A percentile compares a stretch with the other conserved stretches of the same genome.
phyloP scores from a whole-genome alignment of 2,797 vertebrate species.

The Mastacembelus armatus region DNA sequence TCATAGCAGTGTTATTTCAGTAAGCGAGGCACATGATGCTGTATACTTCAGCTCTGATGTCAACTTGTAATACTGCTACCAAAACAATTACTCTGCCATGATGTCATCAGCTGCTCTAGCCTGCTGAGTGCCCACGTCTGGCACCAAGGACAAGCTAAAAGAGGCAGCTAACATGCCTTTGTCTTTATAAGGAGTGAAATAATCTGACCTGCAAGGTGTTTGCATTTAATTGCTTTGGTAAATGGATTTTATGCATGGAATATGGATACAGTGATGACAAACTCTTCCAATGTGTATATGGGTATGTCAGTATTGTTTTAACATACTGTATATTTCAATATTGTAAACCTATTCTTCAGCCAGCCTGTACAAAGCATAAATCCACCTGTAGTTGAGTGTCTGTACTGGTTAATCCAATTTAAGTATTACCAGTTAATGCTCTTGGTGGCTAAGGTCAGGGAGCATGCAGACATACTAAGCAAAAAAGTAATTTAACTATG shows the following conservation, averaged over 20 bases:
- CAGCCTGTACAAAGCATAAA: too few relatives aligned
- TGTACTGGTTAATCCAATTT: neutral
- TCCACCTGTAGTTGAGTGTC: too few relatives aligned
- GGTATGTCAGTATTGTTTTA: too few relatives aligned
- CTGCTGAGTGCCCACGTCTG: slow-evolving; percentile 27
- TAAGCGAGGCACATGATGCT: slow-evolving; percentile 58
- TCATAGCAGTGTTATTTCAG: slow-evolving; percentile 69
- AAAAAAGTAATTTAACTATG: neutral
- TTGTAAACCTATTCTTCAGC: too few relatives aligned
- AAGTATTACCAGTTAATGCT: neutral
- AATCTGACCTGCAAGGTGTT: neutral
- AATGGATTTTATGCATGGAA: too few relatives aligned
- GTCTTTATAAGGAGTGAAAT: slow-evolving; percentile 14
- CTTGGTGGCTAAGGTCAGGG: neutral
- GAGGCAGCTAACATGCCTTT: slow-evolving; percentile 6
- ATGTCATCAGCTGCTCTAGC: slow-evolving; percentile 57
- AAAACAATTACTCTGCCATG: slow-evolving; percentile 73
- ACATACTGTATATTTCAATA: too few relatives aligned
- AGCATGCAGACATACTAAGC: neutral
- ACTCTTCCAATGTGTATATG: too few relatives aligned
- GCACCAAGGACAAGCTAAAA: slow-evolving; percentile 40
- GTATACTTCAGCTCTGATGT: slow-evolving; percentile 64
- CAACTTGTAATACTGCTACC: slow-evolving; percentile 61
- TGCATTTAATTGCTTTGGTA: slow-evolving; percentile 1
- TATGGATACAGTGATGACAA: too few relatives aligned